Evolutionary conservation across 2,113 vertebrate genomes (phyloP), one percentile per base, ranked within the genome.

Genomic region (Perca schrenkii): DNA sequence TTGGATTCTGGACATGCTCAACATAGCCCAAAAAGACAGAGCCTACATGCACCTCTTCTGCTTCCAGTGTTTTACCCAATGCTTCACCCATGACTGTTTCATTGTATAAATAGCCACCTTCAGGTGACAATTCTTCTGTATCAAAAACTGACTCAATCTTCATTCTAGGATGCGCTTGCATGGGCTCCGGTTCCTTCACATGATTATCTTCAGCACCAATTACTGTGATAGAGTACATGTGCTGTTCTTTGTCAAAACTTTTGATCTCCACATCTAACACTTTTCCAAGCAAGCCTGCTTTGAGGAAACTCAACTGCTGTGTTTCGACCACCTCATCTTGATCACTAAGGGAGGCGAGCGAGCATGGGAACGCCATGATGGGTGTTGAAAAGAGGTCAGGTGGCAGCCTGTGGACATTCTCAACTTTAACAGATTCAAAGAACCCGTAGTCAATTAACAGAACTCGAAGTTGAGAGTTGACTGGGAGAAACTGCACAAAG

Each of bases 391-490:
- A 92, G 77, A 98, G 97, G 81, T 96, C 92, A 34, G 80, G 84
- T 12, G 94, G 95, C 67, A 99, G 94, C 79, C 95, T 96, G 79
- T 91, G 90, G 86, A 99, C 36, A 0, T 93, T 89, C 57, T 91
- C 85, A 21, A 95, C 93, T 74, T 94, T 92, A 52, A 99, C 93
- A 61, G 89, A 88, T 90, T 99, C 97, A 75, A 36, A 94, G 92
- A 85, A 95, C 47, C 98, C 98, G 36, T 96, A 97, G 94, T 99
- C 98, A 89, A 98, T 94, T 87, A 98, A 96, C 90, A 97, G 96
- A 75, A 98, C 94, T 92, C 94, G 94, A 16, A 97, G 92, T 2
- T 79, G 70, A 66, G 96, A 95, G 79, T 93, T 93, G 36, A 96
- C 84, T 6, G 97, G 92, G 11, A 97, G 91, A 36, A 94, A 93